These are phyloP conservation scores for Drosophila triauraria DNA, from an alignment of 1,140 invertebrate genomes.

Conservation along the genomic window DNA sequence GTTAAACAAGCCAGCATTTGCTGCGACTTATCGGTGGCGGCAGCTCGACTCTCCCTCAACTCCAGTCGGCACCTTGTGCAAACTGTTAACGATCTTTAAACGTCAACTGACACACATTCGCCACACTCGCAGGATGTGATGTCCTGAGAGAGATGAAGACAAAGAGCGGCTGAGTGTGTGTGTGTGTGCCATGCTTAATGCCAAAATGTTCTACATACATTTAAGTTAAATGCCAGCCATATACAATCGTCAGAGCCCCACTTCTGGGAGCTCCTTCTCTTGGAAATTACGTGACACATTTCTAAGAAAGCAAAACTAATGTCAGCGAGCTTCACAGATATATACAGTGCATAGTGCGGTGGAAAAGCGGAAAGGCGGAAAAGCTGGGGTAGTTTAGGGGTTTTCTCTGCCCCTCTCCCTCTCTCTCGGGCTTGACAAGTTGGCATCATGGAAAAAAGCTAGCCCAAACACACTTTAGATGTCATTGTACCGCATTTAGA, in stretches of 20 bases:
- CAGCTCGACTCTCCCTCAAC: constrained; percentile 5
- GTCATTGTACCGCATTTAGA: constrained; percentile 83
- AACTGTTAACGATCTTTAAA: constrained; percentile 76
- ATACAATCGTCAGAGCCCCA: constrained; percentile 64
- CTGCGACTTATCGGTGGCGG: constrained; percentile 25
- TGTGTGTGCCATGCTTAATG: constrained; percentile 38
- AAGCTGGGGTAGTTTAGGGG: constrained; percentile 21
- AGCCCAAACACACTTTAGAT: constrained; percentile 81
- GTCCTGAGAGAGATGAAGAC: neutral
- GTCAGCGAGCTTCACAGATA: constrained; percentile 53
- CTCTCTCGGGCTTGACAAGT: constrained; percentile 37
- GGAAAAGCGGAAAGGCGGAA: constrained; percentile 6
- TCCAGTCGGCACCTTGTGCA: constrained; percentile 33
- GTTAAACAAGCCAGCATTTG: constrained; percentile 36
- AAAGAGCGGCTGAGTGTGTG: neutral
- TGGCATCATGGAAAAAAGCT: constrained; percentile 57
- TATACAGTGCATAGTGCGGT: neutral
- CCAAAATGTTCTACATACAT: constrained; percentile 76
- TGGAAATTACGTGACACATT: constrained; percentile 81
- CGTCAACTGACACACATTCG: constrained; percentile 72
- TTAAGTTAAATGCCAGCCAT: constrained; percentile 79
- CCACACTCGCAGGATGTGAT: constrained; percentile 41
- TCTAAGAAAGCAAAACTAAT: constrained; percentile 82
- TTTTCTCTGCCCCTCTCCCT: neutral
- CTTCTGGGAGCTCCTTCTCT: constrained; percentile 7